A percentile compares a stretch with the other conserved stretches of the same genome.
These are phyloP conservation scores for Xylocampa areola DNA, from an alignment of 2,888 invertebrate genomes.

Conservation along the genomic window DNA sequence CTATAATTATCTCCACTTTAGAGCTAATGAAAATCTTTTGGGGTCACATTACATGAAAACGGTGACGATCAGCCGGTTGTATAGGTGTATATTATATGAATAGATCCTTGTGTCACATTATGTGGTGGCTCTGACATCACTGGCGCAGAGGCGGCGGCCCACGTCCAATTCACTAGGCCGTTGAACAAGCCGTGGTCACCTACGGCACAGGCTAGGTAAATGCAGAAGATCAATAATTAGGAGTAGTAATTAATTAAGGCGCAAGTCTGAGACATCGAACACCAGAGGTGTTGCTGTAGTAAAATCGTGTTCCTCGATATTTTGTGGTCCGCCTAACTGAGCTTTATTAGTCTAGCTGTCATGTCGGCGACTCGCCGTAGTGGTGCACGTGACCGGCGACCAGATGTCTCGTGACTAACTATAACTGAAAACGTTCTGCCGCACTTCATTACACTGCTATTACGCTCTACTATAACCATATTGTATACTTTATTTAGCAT, in stretches of 20 bases:
- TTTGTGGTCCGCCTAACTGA: too few species aligned
- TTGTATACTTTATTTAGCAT: background rate
- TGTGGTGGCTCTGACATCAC: constrained; percentile 46
- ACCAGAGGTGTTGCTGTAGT: too few species aligned
- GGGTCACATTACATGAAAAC: background rate
- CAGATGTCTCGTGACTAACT: constrained; percentile 1
- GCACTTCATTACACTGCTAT: constrained; percentile 14
- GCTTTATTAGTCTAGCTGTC: background rate
- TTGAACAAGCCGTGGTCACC: background rate
- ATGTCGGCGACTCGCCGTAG: background rate
- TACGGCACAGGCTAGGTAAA: background rate
- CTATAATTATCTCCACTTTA: too few species aligned
- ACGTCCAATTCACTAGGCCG: constrained; percentile 4
- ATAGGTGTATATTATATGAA: constrained; percentile 4
- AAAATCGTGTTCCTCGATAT: too few species aligned
- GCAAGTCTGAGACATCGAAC: too few species aligned
- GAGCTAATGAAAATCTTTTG: background rate
- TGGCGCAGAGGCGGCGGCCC: constrained; percentile 20
- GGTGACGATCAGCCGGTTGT: background rate
- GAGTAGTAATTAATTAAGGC: too few species aligned
- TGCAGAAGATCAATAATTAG: background rate
- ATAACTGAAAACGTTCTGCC: background rate
- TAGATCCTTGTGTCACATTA: constrained; percentile 49
- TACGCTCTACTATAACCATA: background rate
- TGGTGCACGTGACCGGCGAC: constrained; percentile 5